A percentile compares a stretch with the other conserved stretches of the same genome.
Conservation (phyloP, 2,113 vertebrate genomes). For the Picathartes gymnocephalus region DNA sequence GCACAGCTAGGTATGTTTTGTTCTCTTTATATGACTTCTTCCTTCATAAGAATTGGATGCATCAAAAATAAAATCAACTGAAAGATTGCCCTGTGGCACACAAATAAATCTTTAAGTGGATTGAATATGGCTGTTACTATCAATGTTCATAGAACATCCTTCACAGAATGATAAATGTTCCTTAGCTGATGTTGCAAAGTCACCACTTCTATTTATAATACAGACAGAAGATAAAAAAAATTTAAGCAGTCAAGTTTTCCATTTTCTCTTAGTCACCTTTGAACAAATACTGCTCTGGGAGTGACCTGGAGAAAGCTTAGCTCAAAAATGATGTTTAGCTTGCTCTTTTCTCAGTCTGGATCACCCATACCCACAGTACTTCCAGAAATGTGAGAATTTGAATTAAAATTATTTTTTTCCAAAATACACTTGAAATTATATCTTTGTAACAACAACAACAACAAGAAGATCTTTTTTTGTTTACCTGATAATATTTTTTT, state of each 20-base stretch:
- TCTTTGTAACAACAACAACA: not conserved
- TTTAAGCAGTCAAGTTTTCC: not conserved
- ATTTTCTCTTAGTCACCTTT: not conserved
- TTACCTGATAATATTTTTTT: not conserved
- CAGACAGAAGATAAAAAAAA: not conserved
- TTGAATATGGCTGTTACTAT: not conserved
- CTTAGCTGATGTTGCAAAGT: not conserved
- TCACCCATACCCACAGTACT: not conserved
- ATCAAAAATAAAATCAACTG: not conserved
- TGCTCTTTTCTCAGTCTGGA: not conserved
- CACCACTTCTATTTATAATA: not conserved
- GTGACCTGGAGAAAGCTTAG: not conserved
- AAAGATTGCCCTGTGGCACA: not conserved
- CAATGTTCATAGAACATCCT: not conserved
- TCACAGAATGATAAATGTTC: not conserved
- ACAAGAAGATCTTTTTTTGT: not conserved
- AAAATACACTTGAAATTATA: not conserved
- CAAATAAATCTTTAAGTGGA: not conserved
- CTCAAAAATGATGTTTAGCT: not conserved
- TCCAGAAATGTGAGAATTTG: not conserved
- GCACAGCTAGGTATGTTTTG: not conserved
- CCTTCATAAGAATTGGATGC: not conserved
- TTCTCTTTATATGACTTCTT: not conserved
- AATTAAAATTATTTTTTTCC: not conserved
- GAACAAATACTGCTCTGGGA: not conserved